These are phyloP conservation scores for Oncorhynchus clarkii DNA, from an alignment of 2,113 vertebrate species.

Conservation along the genomic window DNA sequence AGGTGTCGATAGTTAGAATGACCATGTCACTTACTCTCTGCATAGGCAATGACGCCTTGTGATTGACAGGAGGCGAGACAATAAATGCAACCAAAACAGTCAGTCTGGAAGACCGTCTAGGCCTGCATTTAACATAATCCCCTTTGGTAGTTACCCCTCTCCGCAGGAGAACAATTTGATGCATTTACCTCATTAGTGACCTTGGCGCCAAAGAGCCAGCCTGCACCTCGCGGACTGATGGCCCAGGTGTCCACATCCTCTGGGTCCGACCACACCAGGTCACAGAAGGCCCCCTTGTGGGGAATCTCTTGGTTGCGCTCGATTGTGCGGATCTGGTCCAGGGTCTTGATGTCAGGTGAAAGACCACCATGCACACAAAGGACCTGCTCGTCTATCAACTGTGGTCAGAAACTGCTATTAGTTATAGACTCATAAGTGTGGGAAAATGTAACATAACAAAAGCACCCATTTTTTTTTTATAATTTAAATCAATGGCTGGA, in stretches of 20 bases:
- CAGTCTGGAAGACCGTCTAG: background rate
- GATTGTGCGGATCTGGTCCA: constrained; percentile 96
- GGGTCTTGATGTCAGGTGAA: constrained; percentile 96
- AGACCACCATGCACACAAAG: constrained; percentile 96
- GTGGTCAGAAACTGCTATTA: constrained; percentile 13
- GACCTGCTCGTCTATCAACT: constrained; percentile 96
- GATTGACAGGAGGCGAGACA: too few relatives aligned
- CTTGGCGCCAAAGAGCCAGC: constrained; percentile 96
- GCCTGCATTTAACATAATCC: background rate
- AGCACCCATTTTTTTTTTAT: background rate
- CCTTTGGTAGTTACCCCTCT: background rate
- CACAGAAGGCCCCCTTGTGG: constrained; percentile 97
- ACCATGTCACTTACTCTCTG: too few relatives aligned
- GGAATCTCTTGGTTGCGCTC: constrained; percentile 96
- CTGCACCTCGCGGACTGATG: constrained; percentile 91
- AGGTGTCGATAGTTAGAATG: too few relatives aligned
- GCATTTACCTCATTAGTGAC: constrained; percentile 92
- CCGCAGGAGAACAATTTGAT: background rate
- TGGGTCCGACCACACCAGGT: constrained; percentile 95
- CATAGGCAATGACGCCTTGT: too few relatives aligned
- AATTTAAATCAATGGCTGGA: constrained; percentile 27
- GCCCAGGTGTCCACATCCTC: constrained; percentile 98
- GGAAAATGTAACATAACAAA: background rate
- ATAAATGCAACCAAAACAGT: too few relatives aligned
- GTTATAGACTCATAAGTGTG: background rate